Percentiles rank a stretch among this genome's conserved stretches.
These are phyloP conservation scores for Pachyramphus minor DNA, from an alignment of 2,113 vertebrate species.

Conservation along the genomic window DNA sequence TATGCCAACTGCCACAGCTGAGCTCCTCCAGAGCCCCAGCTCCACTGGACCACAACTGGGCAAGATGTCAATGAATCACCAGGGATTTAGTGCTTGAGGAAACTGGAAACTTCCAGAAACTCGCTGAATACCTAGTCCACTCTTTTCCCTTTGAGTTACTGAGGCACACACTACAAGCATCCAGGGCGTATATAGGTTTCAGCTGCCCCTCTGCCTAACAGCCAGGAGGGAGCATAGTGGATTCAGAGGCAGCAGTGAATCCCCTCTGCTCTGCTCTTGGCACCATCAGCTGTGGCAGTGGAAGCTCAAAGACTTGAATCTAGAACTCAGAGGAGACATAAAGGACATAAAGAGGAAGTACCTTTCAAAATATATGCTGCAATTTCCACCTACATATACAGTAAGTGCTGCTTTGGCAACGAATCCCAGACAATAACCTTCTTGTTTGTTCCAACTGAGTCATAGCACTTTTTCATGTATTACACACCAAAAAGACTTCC, in stretches of 20 bases:
- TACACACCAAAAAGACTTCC: conserved; percentile 8
- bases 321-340: background rate
- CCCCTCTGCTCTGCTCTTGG: background rate
- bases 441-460: conserved; percentile 8
- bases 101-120: background rate
- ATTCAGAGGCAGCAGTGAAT: rapidly evolving
- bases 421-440: background rate
- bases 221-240: rapidly evolving
- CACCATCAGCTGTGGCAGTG: background rate
- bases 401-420: background rate
- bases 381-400: background rate
- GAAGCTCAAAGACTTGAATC: background rate
- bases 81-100: background rate
- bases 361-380: conserved; percentile 11
- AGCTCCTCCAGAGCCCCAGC: background rate
- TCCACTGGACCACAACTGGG: background rate
- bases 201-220: background rate
- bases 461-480: background rate
- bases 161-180: background rate
- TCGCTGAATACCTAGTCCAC: background rate
- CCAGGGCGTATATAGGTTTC: background rate
- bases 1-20: rapidly evolving
- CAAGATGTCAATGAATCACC: rapidly evolving
- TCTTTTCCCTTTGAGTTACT: background rate
- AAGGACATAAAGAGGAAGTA: background rate